Evolutionary conservation across 2,113 vertebrate species (phyloP), one percentile per base, ranked within the genome.

Genomic region (Azemiops feae): DNA sequence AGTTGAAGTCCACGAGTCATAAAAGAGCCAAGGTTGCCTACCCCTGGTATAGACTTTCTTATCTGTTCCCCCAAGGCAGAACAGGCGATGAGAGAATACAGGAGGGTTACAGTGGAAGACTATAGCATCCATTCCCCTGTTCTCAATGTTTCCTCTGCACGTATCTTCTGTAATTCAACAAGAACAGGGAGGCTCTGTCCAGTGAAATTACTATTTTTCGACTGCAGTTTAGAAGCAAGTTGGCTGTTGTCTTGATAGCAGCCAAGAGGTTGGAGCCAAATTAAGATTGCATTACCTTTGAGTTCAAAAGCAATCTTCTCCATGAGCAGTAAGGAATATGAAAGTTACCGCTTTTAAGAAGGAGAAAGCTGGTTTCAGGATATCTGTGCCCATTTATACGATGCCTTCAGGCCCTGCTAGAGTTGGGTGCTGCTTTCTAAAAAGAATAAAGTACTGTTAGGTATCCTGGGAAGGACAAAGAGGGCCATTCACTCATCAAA

Each of bases 401-500:
- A 60, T 5, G 64, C 1, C 47, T 5, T 1, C 1, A 25, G n/a
- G 23, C 5, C 90, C 23, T 53, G 47, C 54, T 6, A 88, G 34
- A 11, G 9, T 2, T 55, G 34, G 64, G 30, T 64, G 22, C 0
- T 0, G 25, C 85, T 14, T 92, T 2, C 0, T 47, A 64, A 90
- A 58, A 39, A 25, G n/a, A 34, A 55, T 22, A 92, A 94, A 92
- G 94, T 10, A 11, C 20, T 0, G 93, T 94, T 95, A 57, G 60
- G 52, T 3, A 0, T 0, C 1, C 1, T 0, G 5, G 18, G 54
- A 58, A 52, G 94, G 4, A 96, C 97, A 96, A 96, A 96, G 95
- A 47, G 93, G 86, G 52, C 74, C 52, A 69, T 96, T 96, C 54
- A 58, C 95, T 95, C 47, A 93, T 0, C 1, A 50, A 20, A 1